Evolutionary conservation across 2,797 vertebrate genomes (phyloP), one percentile per base, ranked within the genome.

Genomic region (Tragopan temminckii): DNA sequence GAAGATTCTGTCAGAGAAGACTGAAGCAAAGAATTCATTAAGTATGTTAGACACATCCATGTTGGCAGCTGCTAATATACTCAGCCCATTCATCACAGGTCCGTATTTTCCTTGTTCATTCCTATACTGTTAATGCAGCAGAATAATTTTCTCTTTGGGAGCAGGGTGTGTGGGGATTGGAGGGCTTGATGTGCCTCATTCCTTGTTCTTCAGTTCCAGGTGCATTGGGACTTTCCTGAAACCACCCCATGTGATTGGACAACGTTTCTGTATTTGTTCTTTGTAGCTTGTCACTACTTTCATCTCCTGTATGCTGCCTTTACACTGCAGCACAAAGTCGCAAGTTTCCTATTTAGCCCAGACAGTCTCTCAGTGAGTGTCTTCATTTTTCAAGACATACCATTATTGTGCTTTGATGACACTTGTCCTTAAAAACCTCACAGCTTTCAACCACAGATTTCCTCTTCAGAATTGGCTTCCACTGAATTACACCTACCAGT

Each of bases 161-260:
- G 11, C 11, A 7, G n/a, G 12, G n/a, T 20, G 17, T 5, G 14
- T 1, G 20, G 18, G 0, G 11, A 4, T 6, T 27, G 29, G 29
- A 13, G 31, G 31, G 7, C 4, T 19, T 80, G 16, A 80, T 31
- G 33, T 70, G n/a, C 33, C 4, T 61, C 64, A 19, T 8, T 74
- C 35, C 33, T 76, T 66, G 7, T 63, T 3, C 21, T 33, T 67
- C 52, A 88, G 61, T 5, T 83, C 16, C 53, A 75, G 31, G 27
- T 53, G 33, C 23, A n/a, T 50, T 81, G 78, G 45, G 58, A 71
- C 36, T 71, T 58, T 68, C 42, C 40, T 63, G 36, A 88, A 12
- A 16, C 36, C 7, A 18, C 31, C 29, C 17, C 9, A 21, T 1
- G 1, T 1, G 5, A 58, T 21, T 57, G 25, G 33, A 52, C 31